Evolutionary conservation across 2,888 invertebrate genomes (phyloP).

Genomic region (Netelia melanura): DNA sequence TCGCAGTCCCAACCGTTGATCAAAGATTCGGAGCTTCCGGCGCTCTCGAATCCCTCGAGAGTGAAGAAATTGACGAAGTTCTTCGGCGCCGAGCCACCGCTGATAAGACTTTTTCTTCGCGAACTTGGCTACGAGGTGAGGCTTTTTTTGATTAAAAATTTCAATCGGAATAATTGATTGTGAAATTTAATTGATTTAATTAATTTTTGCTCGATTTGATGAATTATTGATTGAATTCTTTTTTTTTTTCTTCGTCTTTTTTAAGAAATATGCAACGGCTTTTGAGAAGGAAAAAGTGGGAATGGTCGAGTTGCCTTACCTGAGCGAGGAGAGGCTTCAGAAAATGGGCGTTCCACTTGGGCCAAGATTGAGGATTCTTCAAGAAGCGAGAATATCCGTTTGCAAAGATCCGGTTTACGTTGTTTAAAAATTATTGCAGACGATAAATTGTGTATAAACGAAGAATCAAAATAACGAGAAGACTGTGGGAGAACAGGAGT

Average conservation of each 20-base stretch:
- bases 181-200: background rate
- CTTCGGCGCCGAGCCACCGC: constrained; percentile 96
- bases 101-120: constrained; percentile 94
- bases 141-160: constrained; percentile 31
- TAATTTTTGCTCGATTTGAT: constrained; percentile 3
- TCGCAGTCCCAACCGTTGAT: constrained; percentile 89
- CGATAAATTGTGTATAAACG: background rate
- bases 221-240: background rate
- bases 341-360: constrained; percentile 96
- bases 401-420: constrained; percentile 87
- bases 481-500: background rate
- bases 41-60: constrained; percentile 93
- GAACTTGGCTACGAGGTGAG: constrained; percentile 96
- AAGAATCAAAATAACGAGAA: constrained; percentile 9
- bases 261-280: constrained; percentile 93
- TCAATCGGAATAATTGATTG: background rate
- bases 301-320: constrained; percentile 95
- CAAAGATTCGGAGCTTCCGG: constrained; percentile 87
- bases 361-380: constrained; percentile 94
- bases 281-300: constrained; percentile 95
- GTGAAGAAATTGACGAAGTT: constrained; percentile 96
- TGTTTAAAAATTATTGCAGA: constrained; percentile 75
- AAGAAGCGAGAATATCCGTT: constrained; percentile 91
- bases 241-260: background rate
- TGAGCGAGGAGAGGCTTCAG: constrained; percentile 94